These are phyloP conservation scores for Bradypodion pumilum DNA, from an alignment of 2,797 vertebrate species.

Conservation along the genomic window DNA sequence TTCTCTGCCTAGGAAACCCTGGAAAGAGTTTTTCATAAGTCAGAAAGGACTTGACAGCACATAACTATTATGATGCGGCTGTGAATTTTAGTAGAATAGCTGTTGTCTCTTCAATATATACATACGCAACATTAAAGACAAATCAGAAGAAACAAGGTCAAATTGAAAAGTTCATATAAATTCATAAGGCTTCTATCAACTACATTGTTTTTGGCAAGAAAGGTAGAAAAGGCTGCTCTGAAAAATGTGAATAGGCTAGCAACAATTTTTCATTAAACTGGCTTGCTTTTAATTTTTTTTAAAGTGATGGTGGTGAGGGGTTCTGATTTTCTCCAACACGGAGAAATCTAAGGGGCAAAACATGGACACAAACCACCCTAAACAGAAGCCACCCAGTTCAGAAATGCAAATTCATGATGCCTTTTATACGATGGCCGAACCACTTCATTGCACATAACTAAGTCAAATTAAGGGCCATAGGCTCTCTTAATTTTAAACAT, in stretches of 20 bases:
- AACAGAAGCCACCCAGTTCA: not conserved
- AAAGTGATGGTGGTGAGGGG: not conserved
- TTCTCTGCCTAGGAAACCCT: too few species aligned
- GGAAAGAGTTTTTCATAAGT: too few species aligned
- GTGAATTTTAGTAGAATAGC: not conserved
- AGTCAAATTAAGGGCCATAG: constrained; percentile 9
- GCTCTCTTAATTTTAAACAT: not conserved
- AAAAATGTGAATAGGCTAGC: not conserved
- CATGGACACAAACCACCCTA: too few species aligned
- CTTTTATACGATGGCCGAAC: constrained; percentile 5
- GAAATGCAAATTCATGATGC: not conserved
- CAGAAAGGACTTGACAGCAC: too few species aligned
- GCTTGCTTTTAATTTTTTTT: not conserved
- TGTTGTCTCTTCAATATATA: not conserved
- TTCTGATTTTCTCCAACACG: not conserved
- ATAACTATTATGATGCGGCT: too few species aligned
- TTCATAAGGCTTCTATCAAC: constrained; percentile 27
- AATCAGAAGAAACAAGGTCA: not conserved
- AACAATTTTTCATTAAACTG: not conserved
- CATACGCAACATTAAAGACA: constrained; percentile 12
- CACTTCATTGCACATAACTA: not conserved
- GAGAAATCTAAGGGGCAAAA: not conserved
- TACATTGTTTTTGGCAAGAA: constrained; percentile 22
- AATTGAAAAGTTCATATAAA: constrained; percentile 17
- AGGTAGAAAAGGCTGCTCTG: not conserved